These are phyloP conservation scores for Julus scanicus DNA, from an alignment of 2,888 invertebrate genomes.

Conservation along the genomic window DNA sequence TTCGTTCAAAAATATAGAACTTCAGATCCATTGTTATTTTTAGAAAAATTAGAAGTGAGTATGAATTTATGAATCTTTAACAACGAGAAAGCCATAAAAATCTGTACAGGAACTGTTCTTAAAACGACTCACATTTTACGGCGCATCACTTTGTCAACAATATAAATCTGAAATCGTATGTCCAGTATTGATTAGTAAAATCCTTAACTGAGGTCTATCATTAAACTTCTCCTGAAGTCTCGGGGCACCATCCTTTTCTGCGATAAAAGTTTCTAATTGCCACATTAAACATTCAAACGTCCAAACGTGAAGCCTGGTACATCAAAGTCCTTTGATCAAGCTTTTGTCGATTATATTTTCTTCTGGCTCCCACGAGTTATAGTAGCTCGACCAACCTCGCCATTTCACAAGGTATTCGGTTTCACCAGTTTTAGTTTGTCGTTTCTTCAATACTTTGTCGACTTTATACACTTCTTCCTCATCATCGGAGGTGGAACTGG, in stretches of 20 bases:
- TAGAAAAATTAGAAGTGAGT: too few relatives aligned
- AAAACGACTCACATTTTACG: too few relatives aligned
- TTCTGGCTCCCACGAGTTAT: slow-evolving; percentile 54
- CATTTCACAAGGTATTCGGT: slow-evolving; percentile 53
- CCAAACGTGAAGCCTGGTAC: neutral
- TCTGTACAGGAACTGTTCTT: too few relatives aligned
- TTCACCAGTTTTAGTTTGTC: neutral
- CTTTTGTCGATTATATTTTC: slow-evolving; percentile 48
- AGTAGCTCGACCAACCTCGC: slow-evolving; percentile 37
- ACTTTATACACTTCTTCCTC: slow-evolving; percentile 6
- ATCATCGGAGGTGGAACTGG: neutral
- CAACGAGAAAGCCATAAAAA: too few relatives aligned
- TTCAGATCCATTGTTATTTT: too few relatives aligned
- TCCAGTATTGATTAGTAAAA: too few relatives aligned
- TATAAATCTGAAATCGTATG: too few relatives aligned
- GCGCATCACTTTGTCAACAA: too few relatives aligned
- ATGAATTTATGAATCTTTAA: too few relatives aligned
- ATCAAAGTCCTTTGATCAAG: slow-evolving; percentile 29
- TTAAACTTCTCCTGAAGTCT: neutral
- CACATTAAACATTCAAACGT: neutral
- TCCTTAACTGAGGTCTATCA: neutral
- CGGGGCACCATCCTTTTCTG: neutral
- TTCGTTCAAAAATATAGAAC: too few relatives aligned
- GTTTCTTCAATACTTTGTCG: slow-evolving; percentile 50
- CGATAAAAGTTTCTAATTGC: neutral